These are phyloP conservation scores for Wasmannia auropunctata DNA, from an alignment of 1,140 invertebrate species.

Conservation along the genomic window DNA sequence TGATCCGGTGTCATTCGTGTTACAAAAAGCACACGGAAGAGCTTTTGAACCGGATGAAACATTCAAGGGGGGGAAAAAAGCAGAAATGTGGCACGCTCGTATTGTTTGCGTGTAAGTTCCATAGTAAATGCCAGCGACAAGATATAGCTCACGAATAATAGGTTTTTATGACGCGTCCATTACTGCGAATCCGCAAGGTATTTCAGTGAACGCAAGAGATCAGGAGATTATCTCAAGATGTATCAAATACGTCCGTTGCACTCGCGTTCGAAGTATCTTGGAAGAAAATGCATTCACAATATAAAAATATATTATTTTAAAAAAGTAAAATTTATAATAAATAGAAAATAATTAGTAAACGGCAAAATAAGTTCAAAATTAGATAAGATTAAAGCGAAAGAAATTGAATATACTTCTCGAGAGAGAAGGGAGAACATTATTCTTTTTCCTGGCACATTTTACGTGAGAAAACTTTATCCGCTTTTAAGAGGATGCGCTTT, in stretches of 20 bases:
- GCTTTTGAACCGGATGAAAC: slow-evolving; percentile 36
- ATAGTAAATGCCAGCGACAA: slow-evolving; percentile 16
- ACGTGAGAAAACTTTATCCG: neutral
- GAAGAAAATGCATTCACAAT: neutral
- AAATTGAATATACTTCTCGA: neutral
- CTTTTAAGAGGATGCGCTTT: neutral
- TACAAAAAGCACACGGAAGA: slow-evolving; percentile 36
- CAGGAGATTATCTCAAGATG: neutral
- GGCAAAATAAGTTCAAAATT: neutral
- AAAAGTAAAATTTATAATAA: neutral
- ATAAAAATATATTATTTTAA: neutral
- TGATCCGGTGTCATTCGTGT: slow-evolving; percentile 67
- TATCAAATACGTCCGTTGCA: neutral
- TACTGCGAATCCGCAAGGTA: neutral
- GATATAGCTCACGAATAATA: slow-evolving; percentile 44
- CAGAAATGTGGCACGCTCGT: slow-evolving; percentile 13
- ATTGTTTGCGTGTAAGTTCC: slow-evolving; percentile 9
- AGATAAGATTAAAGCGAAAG: neutral
- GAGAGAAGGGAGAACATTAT: neutral
- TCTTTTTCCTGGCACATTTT: neutral
- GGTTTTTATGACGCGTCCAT: neutral
- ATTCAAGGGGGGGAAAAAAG: slow-evolving; percentile 49
- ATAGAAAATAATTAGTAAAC: neutral
- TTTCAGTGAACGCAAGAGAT: neutral
- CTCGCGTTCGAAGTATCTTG: neutral